Evolutionary conservation across 2,888 invertebrate species (phyloP).

Genomic region (Teleiodes luculella): DNA sequence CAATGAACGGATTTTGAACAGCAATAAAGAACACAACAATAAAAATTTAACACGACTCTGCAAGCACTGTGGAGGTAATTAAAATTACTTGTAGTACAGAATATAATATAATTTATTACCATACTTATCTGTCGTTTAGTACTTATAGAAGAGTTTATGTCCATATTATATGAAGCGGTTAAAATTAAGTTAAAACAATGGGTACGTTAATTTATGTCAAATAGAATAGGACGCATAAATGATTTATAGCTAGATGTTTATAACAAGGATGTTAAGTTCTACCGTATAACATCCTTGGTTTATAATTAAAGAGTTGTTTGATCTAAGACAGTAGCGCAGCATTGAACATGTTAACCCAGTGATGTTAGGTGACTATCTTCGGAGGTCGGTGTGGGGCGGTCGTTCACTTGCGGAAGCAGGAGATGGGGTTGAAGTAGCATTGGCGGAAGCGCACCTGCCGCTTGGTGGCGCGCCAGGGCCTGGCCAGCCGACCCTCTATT

Average conservation of each 20-base stretch:
- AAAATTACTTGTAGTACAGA: not conserved
- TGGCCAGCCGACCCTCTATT: constrained; percentile 56
- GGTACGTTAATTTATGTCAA: no score
- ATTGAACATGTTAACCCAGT: constrained; percentile 8
- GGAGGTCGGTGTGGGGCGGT: constrained; percentile 14
- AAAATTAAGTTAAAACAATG: no score
- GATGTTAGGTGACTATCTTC: constrained; percentile 28
- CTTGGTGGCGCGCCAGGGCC: constrained; percentile 70
- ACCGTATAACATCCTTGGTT: no score
- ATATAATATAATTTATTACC: not conserved
- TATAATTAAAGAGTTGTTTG: no score
- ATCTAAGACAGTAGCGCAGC: not conserved
- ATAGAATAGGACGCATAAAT: no score
- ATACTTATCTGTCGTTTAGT: not conserved
- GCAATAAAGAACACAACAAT: not conserved
- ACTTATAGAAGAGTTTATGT: no score
- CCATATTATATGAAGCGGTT: no score
- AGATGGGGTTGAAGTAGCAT: constrained; percentile 92
- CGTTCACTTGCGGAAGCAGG: constrained; percentile 87
- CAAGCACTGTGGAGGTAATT: not conserved
- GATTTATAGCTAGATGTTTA: no score
- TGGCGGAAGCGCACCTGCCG: constrained; percentile 84
- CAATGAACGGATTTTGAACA: not conserved
- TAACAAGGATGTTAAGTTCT: no score
- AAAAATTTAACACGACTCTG: not conserved